phyloP scores from a whole-genome alignment of 2,888 invertebrate species.

The Dasysyrphus tricinctus region DNA sequence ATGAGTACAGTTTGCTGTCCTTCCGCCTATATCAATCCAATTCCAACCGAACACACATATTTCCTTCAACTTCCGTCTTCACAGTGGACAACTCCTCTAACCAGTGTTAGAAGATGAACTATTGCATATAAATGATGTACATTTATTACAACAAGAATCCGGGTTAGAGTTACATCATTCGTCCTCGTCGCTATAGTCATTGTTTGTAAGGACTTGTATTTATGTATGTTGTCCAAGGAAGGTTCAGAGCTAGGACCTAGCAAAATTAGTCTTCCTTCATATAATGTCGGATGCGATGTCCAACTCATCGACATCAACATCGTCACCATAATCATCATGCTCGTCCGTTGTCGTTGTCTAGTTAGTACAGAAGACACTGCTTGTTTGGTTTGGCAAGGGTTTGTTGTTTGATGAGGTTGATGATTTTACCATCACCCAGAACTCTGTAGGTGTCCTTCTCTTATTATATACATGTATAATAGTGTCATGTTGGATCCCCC shows the following conservation, averaged over 20 bases:
- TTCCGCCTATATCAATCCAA: not conserved
- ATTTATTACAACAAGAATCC: slow-evolving; percentile 73
- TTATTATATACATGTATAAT: not conserved
- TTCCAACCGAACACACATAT: slow-evolving; percentile 27
- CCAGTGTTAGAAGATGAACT: slow-evolving; percentile 70
- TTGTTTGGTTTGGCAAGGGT: slow-evolving; percentile 30
- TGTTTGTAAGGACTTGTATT: slow-evolving; percentile 27
- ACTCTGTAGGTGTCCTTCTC: slow-evolving; percentile 14
- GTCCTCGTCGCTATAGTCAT: slow-evolving; percentile 32
- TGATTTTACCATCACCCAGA: slow-evolving; percentile 7
- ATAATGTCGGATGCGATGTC: slow-evolving; percentile 64
- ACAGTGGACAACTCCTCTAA: slow-evolving; percentile 43
- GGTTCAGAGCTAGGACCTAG: slow-evolving; percentile 12
- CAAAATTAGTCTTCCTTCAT: slow-evolving; percentile 63
- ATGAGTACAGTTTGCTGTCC: not conserved
- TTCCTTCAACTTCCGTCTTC: slow-evolving; percentile 37
- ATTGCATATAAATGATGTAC: slow-evolving; percentile 74
- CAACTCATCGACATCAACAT: slow-evolving; percentile 59
- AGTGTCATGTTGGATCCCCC: not conserved
- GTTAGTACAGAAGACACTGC: not conserved
- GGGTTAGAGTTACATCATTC: slow-evolving; percentile 74
- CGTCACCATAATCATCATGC: slow-evolving; percentile 35
- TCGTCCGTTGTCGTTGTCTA: slow-evolving; percentile 29
- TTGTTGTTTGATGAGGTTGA: slow-evolving; percentile 66
- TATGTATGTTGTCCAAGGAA: not conserved